Conservation (phyloP, 2,113 vertebrate genomes). For the Ancistrus triradiatus region DNA sequence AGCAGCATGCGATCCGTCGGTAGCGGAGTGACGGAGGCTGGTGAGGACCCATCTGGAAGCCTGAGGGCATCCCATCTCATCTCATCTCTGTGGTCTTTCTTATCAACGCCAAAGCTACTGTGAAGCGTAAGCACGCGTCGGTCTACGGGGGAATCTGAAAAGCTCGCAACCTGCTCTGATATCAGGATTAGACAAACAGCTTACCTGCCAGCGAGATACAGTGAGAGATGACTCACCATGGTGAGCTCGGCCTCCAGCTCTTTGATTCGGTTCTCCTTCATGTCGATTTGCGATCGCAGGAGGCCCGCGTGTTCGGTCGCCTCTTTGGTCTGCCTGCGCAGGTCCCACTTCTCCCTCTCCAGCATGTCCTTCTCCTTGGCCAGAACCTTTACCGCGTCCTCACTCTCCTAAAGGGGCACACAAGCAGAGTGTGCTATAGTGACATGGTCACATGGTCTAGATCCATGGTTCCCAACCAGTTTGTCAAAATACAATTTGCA, state of each 20-base stretch:
- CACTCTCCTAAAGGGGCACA: conserved; percentile 68
- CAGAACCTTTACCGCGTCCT: conserved; percentile 79
- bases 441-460: too few species aligned
- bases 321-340: conserved; percentile 81
- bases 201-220: background rate
- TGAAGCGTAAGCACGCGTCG: background rate
- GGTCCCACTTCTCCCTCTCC: conserved; percentile 86
- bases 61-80: background rate
- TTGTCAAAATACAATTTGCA: too few species aligned
- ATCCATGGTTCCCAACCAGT: too few species aligned
- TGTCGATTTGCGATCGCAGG: conserved; percentile 81
- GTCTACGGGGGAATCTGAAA: background rate
- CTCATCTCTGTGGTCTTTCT: background rate
- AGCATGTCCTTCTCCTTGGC: conserved; percentile 83
- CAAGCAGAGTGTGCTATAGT: too few species aligned
- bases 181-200: background rate
- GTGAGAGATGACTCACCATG: conserved; percentile 69
- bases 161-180: background rate
- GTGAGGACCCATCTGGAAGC: conserved; percentile 8
- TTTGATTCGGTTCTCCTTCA: conserved; percentile 87
- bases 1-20: background rate
- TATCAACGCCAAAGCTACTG: background rate
- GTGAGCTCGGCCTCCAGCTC: conserved; percentile 86
- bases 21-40: background rate
- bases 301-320: conserved; percentile 76